phyloP scores from a whole-genome alignment of 2,888 invertebrate species.

The Cyclophora punctaria region DNA sequence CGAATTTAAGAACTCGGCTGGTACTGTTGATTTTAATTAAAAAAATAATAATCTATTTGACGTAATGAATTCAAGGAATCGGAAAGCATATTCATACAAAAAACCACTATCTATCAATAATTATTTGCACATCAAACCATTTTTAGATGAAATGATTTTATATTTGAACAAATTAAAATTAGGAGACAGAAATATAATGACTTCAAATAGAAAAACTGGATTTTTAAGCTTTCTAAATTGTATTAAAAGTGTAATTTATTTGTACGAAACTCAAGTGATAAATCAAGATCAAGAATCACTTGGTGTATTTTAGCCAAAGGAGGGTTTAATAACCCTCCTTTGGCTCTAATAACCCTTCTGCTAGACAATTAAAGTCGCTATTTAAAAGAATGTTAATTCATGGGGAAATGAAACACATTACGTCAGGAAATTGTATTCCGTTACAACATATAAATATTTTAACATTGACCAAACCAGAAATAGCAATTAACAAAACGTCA shows the following conservation, averaged over 20 bases:
- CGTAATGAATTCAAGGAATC: no score
- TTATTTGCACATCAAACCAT: no score
- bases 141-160: no score
- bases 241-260: background rate
- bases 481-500: background rate
- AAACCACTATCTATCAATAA: no score
- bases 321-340: slow-evolving; percentile 14
- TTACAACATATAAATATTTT: background rate
- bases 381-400: slow-evolving; percentile 4
- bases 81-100: no score
- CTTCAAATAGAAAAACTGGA: background rate
- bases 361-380: slow-evolving; percentile 5
- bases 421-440: background rate
- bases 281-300: slow-evolving; percentile 15
- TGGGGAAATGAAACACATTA: background rate
- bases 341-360: no score
- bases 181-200: no score
- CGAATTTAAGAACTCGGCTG: no score
- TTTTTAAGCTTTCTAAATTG: slow-evolving; percentile 3
- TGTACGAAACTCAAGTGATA: slow-evolving; percentile 1
- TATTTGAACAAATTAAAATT: no score
- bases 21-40: no score
- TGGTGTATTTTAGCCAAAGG: slow-evolving; percentile 12
- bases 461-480: slow-evolving; percentile 12
- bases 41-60: no score